Evolutionary conservation across 2,797 vertebrate genomes (phyloP).

Genomic region (Nannoperca obscura): DNA sequence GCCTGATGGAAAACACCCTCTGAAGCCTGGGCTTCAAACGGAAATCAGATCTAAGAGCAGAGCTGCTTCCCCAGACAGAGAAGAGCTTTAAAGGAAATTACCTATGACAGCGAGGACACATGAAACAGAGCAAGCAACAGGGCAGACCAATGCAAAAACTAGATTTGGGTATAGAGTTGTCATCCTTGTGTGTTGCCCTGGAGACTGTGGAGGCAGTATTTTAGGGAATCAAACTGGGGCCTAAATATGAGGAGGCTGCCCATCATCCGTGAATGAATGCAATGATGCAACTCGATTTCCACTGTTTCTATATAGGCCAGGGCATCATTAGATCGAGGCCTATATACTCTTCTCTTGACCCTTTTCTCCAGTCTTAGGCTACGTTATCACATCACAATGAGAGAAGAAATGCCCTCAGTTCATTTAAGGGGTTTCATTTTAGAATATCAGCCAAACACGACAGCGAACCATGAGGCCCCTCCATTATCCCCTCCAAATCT

Average conservation of each 20-base stretch:
- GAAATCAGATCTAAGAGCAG: constrained; percentile 66
- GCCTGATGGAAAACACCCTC: constrained; percentile 64
- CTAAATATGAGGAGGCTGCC: constrained; percentile 57
- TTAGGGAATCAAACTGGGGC: constrained; percentile 48
- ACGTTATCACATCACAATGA: constrained; percentile 11
- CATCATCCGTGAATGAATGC: constrained; percentile 63
- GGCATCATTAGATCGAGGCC: constrained; percentile 33
- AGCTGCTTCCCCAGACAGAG: constrained; percentile 43
- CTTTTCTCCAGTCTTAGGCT: constrained; percentile 1
- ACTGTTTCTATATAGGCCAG: constrained; percentile 27
- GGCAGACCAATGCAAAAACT: constrained; percentile 24
- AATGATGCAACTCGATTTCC: constrained; percentile 57
- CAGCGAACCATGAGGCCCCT: constrained; percentile 41
- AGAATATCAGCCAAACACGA: constrained; percentile 27
- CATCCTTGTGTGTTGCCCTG: constrained; percentile 48
- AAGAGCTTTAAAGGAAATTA: constrained; percentile 41
- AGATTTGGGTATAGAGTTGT: background rate
- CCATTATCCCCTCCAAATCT: constrained; percentile 15
- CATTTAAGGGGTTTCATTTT: background rate
- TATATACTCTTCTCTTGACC: constrained; percentile 40
- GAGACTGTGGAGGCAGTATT: constrained; percentile 29
- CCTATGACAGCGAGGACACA: constrained; percentile 47
- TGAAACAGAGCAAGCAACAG: constrained; percentile 61
- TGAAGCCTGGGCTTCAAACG: constrained; percentile 64
- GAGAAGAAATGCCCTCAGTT: background rate